phyloP scores from a whole-genome alignment of 2,888 invertebrate genomes.

The Xanthorhoe spadicearia region DNA sequence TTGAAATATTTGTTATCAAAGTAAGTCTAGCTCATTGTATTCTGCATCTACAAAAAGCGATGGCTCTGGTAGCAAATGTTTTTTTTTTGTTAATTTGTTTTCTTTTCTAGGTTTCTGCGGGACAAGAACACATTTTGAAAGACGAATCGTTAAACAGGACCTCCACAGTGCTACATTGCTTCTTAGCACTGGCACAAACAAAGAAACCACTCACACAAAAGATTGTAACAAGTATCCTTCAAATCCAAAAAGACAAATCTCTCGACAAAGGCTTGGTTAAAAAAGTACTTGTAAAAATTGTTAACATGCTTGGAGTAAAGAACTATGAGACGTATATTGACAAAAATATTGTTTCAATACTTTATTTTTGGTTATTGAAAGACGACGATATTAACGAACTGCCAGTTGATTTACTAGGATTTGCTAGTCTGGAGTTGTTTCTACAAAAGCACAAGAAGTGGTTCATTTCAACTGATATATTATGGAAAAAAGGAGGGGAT shows the following conservation, averaged over 20 bases:
- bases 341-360: slow-evolving; percentile 75
- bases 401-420: slow-evolving; percentile 73
- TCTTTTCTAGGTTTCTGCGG: slow-evolving; percentile 66
- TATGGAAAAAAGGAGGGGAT: slow-evolving; percentile 68
- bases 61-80: neutral
- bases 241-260: slow-evolving; percentile 80
- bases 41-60: neutral
- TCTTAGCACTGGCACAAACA: slow-evolving; percentile 79
- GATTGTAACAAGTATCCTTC: slow-evolving; percentile 81
- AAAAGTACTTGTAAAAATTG: slow-evolving; percentile 74
- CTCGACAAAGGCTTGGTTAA: slow-evolving; percentile 70
- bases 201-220: slow-evolving; percentile 80
- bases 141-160: slow-evolving; percentile 86
- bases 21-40: slow-evolving; percentile 54
- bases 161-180: slow-evolving; percentile 83
- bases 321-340: slow-evolving; percentile 65
- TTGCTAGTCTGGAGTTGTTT: slow-evolving; percentile 63
- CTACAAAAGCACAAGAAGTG: slow-evolving; percentile 74
- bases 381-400: slow-evolving; percentile 68
- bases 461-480: slow-evolving; percentile 73
- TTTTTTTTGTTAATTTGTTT: neutral
- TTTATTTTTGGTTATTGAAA: slow-evolving; percentile 78
- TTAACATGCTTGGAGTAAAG: slow-evolving; percentile 53
- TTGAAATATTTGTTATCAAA: slow-evolving; percentile 67
- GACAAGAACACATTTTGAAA: slow-evolving; percentile 69